Conservation (phyloP, 1,140 invertebrate species). For the Metaphire vulgaris region DNA sequence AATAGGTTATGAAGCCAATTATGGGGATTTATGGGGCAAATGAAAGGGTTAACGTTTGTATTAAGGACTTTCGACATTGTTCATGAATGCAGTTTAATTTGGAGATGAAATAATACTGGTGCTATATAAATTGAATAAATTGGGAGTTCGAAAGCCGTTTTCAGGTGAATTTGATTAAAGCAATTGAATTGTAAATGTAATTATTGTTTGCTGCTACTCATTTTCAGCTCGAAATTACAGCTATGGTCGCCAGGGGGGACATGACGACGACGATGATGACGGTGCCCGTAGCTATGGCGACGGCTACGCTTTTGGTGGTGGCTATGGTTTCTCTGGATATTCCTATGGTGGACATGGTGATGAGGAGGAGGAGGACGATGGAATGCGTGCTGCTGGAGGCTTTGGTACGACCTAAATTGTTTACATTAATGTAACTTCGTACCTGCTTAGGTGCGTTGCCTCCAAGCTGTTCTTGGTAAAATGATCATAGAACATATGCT, state of each 20-base stretch:
- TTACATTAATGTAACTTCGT: not conserved
- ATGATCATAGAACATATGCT: no score
- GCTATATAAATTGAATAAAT: not conserved
- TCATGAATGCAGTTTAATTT: not conserved
- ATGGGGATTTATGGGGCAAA: not conserved
- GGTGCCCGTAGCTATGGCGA: not conserved
- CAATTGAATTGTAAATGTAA: not conserved
- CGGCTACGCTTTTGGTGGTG: not conserved
- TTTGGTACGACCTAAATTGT: not conserved
- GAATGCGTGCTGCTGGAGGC: not conserved
- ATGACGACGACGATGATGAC: not conserved
- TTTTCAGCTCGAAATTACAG: not conserved
- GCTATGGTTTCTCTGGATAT: not conserved
- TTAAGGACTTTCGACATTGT: not conserved
- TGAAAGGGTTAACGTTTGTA: not conserved
- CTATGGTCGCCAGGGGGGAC: not conserved
- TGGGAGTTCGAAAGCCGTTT: not conserved
- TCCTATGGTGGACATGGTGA: not conserved
- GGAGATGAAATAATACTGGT: not conserved
- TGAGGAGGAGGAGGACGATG: not conserved
- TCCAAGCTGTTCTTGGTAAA: not conserved
- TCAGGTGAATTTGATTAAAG: not conserved
- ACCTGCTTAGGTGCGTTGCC: no score
- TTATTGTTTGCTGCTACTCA: not conserved
- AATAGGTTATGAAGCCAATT: no score